Percentiles rank a stretch among this genome's conserved stretches.
Evolutionary conservation across 2,113 vertebrate genomes (phyloP).

Genomic region (Cisticola juncidis): DNA sequence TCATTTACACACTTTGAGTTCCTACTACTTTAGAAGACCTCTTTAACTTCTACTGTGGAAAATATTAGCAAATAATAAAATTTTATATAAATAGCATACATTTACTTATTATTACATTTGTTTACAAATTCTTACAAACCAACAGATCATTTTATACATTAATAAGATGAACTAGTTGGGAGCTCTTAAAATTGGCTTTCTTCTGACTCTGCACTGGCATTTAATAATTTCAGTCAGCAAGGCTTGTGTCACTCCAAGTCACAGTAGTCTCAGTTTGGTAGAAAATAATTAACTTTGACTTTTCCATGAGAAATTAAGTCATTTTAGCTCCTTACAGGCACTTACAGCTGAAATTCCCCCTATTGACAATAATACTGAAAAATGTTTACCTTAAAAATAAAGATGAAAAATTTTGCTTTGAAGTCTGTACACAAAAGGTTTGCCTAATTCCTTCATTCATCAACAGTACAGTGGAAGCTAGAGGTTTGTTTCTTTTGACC

Average conservation of each 20-base stretch:
- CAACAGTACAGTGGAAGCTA: background rate
- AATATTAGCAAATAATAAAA: background rate
- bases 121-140: background rate
- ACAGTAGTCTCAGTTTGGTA: background rate
- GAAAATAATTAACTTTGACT: background rate
- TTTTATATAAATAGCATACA: background rate
- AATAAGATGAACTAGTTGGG: background rate
- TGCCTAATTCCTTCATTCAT: background rate
- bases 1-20: background rate
- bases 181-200: background rate
- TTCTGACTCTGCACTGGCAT: background rate
- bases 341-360: background rate
- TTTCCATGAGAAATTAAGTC: background rate
- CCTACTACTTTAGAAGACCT: background rate
- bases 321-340: background rate
- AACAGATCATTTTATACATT: background rate
- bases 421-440: background rate
- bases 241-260: background rate
- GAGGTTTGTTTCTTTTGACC: background rate
- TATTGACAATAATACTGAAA: background rate
- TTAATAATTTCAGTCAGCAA: background rate
- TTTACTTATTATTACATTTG: background rate
- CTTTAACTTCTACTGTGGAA: background rate
- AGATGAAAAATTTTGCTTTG: background rate
- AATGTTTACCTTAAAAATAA: background rate